Base-by-base conservation (phyloP, 1,140 invertebrate genomes). In the Trichogramma pretiosum region DNA sequence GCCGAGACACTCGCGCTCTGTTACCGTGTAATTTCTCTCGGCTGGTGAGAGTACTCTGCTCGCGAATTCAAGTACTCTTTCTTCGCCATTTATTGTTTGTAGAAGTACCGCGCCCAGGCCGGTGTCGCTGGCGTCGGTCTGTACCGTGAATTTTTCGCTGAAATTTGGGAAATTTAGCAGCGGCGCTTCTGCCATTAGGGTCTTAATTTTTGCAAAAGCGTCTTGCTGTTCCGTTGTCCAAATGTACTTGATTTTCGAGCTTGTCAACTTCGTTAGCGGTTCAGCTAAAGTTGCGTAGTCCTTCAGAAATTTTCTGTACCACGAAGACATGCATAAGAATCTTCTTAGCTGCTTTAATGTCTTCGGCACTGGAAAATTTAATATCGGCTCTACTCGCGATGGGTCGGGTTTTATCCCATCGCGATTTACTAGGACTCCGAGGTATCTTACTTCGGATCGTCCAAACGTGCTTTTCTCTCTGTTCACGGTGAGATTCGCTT, bases 11-110 rank as follows among this genome's bases (percentile, higher is more conserved):
- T n/a, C n/a, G n/a, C n/a, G n/a, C n/a, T n/a, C n/a, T n/a, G n/a
- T n/a, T n/a, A n/a, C n/a, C n/a, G n/a, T n/a, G n/a, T n/a, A n/a
- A 79, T 74, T 63, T 63, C 43, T 67, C 61, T 2, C 77, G 38
- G 57, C 67, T 77, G 18, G 52, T 50, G n/a, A 58, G 33, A 46
- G 70, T 70, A 35, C 70, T 62, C 59, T 54, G 50, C n/a, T n/a
- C n/a, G n/a, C n/a, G n/a, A n/a, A n/a, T n/a, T n/a, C n/a, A n/a
- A n/a, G n/a, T n/a, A n/a, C n/a, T n/a, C n/a, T n/a, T n/a, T n/a
- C n/a, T n/a, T n/a, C n/a, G n/a, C n/a, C n/a, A n/a, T n/a, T n/a
- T 16, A 58, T 8, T 59, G 56, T 58, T 46, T 49, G 28, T 48
- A 28, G 24, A 36, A 11, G 22, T 55, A 46, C 5, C n/a, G 50